Evolutionary conservation across 2,888 invertebrate genomes (phyloP).

Genomic region (Phalera bucephala): DNA sequence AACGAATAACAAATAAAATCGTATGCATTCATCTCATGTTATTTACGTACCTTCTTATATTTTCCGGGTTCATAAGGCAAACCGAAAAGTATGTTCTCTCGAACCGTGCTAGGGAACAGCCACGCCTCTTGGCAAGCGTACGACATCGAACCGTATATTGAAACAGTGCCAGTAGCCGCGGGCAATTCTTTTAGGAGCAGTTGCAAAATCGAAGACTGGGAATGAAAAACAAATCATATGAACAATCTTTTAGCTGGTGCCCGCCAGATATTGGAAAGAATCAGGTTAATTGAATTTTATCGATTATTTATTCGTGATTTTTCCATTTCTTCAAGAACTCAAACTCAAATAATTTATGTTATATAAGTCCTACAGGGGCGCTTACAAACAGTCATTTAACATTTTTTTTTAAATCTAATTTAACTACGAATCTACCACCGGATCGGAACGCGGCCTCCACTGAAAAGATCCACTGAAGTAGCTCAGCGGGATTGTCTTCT

Average conservation of each 20-base stretch:
- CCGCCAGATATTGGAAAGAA: conserved; percentile 1
- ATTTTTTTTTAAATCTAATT: no score
- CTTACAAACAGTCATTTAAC: no score
- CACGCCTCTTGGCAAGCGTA: conserved; percentile 94
- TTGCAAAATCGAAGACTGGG: conserved; percentile 85
- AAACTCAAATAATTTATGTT: no score
- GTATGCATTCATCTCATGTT: conserved; percentile 19
- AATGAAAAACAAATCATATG: conserved; percentile 33
- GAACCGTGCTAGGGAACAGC: conserved; percentile 89
- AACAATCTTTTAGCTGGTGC: conserved; percentile 11
- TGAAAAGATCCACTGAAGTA: no score
- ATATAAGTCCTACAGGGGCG: no score
- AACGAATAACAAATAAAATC: conserved; percentile 17
- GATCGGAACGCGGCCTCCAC: no score
- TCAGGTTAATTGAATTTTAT: background rate
- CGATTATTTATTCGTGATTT: background rate
- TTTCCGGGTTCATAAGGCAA: conserved; percentile 83
- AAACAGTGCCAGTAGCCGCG: conserved; percentile 83
- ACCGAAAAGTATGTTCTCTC: conserved; percentile 95
- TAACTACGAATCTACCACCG: no score
- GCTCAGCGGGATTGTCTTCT: no score
- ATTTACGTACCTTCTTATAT: conserved; percentile 72
- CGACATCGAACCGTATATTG: conserved; percentile 85
- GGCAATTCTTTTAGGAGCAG: conserved; percentile 89
- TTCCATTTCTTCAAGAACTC: no score